Conservation (phyloP, 2,797 vertebrate genomes). For the Pipistrellus kuhlii region DNA sequence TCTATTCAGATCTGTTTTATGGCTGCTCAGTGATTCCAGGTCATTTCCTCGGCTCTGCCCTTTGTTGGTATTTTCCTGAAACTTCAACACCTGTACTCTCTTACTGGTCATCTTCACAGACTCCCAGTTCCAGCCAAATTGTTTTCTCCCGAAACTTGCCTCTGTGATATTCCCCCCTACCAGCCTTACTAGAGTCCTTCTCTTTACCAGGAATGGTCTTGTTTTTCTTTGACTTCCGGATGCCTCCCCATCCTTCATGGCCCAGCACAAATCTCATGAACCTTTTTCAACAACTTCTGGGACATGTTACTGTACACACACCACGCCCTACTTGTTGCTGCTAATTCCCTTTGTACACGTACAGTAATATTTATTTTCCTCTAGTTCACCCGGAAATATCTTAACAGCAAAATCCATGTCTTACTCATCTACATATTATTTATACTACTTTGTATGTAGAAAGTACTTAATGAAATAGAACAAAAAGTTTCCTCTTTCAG, state of each 20-base stretch:
- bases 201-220: neutral
- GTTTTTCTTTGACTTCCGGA: neutral
- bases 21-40: neutral
- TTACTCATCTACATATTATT: neutral
- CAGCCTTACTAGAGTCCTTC: neutral
- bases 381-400: neutral
- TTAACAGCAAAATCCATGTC: neutral
- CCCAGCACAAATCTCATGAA: neutral
- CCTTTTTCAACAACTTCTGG: neutral
- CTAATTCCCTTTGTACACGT: neutral
- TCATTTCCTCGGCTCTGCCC: neutral
- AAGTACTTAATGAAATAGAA: neutral
- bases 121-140: neutral
- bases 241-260: neutral
- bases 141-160: neutral
- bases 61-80: neutral
- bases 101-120: neutral
- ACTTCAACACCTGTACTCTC: too few relatives aligned
- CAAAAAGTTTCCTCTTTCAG: slow-evolving; percentile 85
- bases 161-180: neutral
- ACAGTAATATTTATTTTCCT: neutral
- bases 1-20: neutral
- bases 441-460: neutral
- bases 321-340: neutral
- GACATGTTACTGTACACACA: neutral